Evolutionary conservation across 2,113 vertebrate genomes (phyloP).

Genomic region (Megaptera novaeangliae): DNA sequence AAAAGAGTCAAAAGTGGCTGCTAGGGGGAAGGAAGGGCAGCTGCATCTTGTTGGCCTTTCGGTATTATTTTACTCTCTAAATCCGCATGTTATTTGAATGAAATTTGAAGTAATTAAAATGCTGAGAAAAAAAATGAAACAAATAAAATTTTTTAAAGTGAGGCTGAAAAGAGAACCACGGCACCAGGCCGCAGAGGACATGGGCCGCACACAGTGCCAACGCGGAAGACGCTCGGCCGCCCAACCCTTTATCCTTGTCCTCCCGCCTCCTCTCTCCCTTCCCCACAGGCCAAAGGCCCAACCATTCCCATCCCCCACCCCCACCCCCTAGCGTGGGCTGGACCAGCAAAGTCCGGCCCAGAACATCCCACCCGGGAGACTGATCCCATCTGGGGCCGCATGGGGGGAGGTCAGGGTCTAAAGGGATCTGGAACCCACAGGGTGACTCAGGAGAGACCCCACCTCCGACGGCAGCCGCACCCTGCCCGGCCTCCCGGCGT

Average conservation of each 20-base stretch:
- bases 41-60: fast-evolving
- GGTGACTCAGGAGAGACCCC: background rate
- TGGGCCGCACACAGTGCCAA: fast-evolving
- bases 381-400: fast-evolving
- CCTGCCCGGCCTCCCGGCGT: fast-evolving
- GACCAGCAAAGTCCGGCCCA: background rate
- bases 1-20: background rate
- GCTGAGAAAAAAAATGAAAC: background rate
- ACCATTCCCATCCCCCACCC: fast-evolving
- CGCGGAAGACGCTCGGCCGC: fast-evolving
- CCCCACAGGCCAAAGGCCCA: background rate
- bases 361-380: background rate
- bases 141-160: background rate
- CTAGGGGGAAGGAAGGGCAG: background rate
- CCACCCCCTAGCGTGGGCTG: background rate
- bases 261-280: fast-evolving
- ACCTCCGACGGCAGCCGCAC: fast-evolving
- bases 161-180: background rate
- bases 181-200: background rate
- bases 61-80: background rate
- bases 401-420: too few relatives aligned
- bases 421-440: background rate
- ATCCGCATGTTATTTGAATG: background rate
- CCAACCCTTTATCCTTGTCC: fast-evolving
- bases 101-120: background rate